A percentile compares a stretch with the other conserved stretches of the same genome.
Evolutionary conservation across 2,797 vertebrate genomes (phyloP).

Genomic region (Vireo griseus): DNA sequence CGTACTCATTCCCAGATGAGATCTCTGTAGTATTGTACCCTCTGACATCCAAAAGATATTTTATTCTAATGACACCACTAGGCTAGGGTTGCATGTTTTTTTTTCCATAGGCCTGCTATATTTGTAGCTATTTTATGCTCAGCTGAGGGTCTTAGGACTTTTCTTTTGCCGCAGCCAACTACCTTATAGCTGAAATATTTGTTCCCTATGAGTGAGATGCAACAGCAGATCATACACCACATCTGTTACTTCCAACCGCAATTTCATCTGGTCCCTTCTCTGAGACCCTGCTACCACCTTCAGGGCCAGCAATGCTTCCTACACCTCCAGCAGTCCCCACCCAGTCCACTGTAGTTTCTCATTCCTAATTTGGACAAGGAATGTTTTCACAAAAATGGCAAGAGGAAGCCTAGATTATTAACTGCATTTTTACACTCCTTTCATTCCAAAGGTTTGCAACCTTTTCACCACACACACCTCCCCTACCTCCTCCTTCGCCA

Average conservation of each 20-base stretch:
- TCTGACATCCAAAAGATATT: background rate
- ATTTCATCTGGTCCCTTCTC: background rate
- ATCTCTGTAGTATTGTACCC: background rate
- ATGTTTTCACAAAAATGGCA: background rate
- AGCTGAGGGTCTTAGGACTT: background rate
- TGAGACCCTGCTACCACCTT: background rate
- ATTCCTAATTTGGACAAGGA: background rate
- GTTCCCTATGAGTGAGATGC: background rate
- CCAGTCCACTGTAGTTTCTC: background rate
- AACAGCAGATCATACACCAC: background rate
- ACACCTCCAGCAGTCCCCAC: background rate
- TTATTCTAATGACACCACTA: background rate
- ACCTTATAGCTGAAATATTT: background rate
- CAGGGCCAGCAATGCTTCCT: background rate
- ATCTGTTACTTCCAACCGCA: background rate
- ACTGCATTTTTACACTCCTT: constrained; percentile 20
- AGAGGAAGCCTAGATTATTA: constrained; percentile 6
- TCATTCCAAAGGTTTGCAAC: background rate
- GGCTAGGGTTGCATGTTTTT: background rate
- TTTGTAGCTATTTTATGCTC: background rate
- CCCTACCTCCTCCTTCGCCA: constrained; percentile 13
- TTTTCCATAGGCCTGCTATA: background rate
- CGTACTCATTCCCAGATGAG: background rate
- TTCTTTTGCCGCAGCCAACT: background rate
- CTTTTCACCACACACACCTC: background rate